These are phyloP conservation scores for Thomomys bottae DNA, from an alignment of 2,113 vertebrate genomes.

Conservation along the genomic window DNA sequence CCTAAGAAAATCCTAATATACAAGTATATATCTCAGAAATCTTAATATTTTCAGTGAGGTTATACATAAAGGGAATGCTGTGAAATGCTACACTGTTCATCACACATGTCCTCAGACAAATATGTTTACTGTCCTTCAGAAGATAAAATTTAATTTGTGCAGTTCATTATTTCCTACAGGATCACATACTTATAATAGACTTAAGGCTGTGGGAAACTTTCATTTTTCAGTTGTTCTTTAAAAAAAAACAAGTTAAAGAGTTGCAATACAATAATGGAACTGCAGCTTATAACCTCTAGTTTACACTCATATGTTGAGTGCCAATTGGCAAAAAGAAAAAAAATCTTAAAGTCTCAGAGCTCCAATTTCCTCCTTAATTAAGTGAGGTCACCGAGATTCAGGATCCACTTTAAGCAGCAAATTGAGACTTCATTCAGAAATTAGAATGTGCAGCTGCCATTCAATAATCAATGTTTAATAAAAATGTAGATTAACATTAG, in stretches of 20 bases:
- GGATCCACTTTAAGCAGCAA: not conserved
- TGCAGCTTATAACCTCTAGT: not conserved
- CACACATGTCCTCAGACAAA: slow-evolving; percentile 75
- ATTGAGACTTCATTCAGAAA: slow-evolving; percentile 20
- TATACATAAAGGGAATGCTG: slow-evolving; percentile 73
- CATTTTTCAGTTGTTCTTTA: slow-evolving; percentile 56
- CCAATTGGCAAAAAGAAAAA: not conserved
- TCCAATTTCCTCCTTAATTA: slow-evolving; percentile 32
- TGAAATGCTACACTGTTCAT: slow-evolving; percentile 77
- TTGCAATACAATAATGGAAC: not conserved
- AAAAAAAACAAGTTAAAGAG: not conserved
- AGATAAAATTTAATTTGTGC: slow-evolving; percentile 80
- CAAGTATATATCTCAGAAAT: too few species aligned
- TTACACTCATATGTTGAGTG: not conserved
- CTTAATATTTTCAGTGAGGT: too few species aligned
- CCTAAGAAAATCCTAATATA: slow-evolving; percentile 79
- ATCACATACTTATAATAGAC: slow-evolving; percentile 51
- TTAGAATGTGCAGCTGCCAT: not conserved
- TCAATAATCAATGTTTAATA: slow-evolving; percentile 39
- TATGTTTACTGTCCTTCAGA: slow-evolving; percentile 77
- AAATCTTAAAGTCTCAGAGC: not conserved
- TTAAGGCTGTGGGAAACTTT: slow-evolving; percentile 58
- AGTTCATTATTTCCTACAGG: slow-evolving; percentile 58
- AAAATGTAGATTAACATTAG: not conserved
- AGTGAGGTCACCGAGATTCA: slow-evolving; percentile 3